Percentiles rank a stretch among this genome's conserved stretches.
Evolutionary conservation across 2,888 invertebrate genomes (phyloP).

Genomic region (Tiliacea citrago): DNA sequence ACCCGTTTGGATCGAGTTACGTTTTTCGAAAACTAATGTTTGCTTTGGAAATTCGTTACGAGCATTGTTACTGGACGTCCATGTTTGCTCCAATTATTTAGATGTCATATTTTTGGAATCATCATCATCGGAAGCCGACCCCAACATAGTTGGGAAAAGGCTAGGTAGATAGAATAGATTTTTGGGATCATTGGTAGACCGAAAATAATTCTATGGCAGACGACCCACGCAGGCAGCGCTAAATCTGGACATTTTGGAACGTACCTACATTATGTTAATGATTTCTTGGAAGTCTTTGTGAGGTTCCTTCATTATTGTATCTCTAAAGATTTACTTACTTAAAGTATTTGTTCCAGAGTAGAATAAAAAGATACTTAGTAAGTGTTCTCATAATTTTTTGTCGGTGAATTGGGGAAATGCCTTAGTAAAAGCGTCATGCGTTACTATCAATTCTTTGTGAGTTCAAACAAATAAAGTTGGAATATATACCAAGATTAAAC

Average conservation of each 20-base stretch:
- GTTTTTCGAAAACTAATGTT: constrained; percentile 86
- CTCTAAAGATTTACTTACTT: not conserved
- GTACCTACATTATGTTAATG: not conserved
- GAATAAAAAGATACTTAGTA: too few relatives aligned
- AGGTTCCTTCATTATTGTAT: not conserved
- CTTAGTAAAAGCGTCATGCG: not conserved
- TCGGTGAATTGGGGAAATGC: not conserved
- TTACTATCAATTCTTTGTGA: not conserved
- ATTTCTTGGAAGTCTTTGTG: not conserved
- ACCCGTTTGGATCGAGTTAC: constrained; percentile 87
- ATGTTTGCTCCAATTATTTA: constrained; percentile 81
- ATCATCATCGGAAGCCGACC: not conserved
- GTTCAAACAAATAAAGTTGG: not conserved
- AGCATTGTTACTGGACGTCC: constrained; percentile 81
- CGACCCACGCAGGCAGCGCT: not conserved
- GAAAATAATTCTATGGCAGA: not conserved
- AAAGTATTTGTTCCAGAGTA: not conserved
- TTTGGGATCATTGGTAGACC: constrained; percentile 38
- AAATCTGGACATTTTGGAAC: not conserved
- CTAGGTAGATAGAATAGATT: too few relatives aligned
- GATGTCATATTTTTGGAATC: constrained; percentile 76
- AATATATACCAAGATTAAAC: constrained; percentile 2
- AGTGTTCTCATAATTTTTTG: too few relatives aligned
- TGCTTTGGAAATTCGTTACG: constrained; percentile 90
- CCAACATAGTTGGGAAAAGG: too few relatives aligned